Evolutionary conservation across 2,797 vertebrate species (phyloP).

Genomic region (Xiphorhynchus erythropygius): DNA sequence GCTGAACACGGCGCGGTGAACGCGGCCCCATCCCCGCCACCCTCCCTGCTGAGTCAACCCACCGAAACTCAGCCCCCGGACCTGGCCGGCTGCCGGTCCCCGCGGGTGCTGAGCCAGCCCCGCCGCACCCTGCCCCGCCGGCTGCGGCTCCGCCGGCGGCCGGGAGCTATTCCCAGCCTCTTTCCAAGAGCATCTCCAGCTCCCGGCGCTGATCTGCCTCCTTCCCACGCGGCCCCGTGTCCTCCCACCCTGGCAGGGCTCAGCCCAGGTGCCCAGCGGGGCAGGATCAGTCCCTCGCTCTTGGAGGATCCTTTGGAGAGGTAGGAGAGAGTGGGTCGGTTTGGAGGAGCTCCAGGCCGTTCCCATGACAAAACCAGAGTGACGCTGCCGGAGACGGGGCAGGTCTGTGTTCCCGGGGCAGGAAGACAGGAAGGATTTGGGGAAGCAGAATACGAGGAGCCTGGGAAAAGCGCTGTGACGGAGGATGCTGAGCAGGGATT

Average conservation of each 20-base stretch:
- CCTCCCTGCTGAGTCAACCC: slow-evolving; percentile 55
- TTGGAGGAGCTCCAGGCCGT: background rate
- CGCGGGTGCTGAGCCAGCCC: background rate
- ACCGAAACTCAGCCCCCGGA: slow-evolving; percentile 65
- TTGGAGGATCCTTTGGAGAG: background rate
- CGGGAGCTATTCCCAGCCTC: background rate
- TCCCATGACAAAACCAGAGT: background rate
- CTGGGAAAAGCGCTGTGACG: background rate
- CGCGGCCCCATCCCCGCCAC: background rate
- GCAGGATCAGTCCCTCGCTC: background rate
- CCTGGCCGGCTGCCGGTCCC: background rate
- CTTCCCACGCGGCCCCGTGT: background rate
- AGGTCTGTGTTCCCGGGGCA: rapidly evolving
- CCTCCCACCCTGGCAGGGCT: background rate
- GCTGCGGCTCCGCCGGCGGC: background rate
- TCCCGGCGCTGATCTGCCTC: background rate
- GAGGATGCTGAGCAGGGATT: background rate
- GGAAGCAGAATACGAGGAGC: background rate
- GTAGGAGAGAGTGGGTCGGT: background rate
- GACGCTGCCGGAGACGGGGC: background rate
- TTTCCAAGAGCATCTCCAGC: background rate
- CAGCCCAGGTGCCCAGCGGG: background rate
- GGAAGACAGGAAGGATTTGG: background rate
- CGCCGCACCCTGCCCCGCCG: background rate
- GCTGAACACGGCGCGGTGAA: background rate